Conservation (phyloP, 1,140 invertebrate species). For the Drosophila ambigua region DNA sequence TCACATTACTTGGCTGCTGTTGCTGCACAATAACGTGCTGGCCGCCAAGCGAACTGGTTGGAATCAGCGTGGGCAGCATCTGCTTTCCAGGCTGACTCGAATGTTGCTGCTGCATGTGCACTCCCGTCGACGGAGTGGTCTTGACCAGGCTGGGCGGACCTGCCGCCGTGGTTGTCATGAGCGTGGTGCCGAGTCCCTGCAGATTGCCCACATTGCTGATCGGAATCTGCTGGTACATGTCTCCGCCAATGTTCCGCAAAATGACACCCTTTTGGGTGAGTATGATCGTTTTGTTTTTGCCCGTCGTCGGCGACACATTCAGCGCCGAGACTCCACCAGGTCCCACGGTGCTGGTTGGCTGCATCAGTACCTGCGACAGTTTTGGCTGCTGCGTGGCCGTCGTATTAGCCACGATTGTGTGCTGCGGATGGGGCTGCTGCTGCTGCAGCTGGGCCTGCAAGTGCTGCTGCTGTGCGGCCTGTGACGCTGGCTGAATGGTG, state of each 20-base stretch:
- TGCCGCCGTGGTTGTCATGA: conserved; percentile 76
- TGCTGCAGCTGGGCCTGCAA: conserved; percentile 79
- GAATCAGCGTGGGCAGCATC: conserved; percentile 76
- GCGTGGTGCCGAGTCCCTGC: conserved; percentile 68
- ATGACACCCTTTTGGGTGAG: conserved; percentile 82
- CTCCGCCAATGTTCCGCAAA: conserved; percentile 78
- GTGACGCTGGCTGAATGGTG: conserved; percentile 81
- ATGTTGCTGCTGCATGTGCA: conserved; percentile 53
- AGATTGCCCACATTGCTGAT: conserved; percentile 77
- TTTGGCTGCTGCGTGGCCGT: conserved; percentile 81
- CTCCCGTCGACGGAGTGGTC: conserved; percentile 55
- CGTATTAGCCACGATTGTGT: conserved; percentile 80
- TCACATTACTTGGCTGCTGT: conserved; percentile 72
- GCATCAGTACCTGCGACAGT: conserved; percentile 76
- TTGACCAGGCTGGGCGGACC: conserved; percentile 80
- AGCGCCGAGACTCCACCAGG: conserved; percentile 48
- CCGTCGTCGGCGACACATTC: conserved; percentile 63
- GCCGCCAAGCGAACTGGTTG: conserved; percentile 68
- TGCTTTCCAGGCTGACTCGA: conserved; percentile 61
- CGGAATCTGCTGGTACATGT: conserved; percentile 83
- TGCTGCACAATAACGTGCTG: conserved; percentile 79
- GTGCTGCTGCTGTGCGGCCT: conserved; percentile 81
- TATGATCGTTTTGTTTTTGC: conserved; percentile 82
- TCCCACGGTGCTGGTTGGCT: conserved; percentile 52
- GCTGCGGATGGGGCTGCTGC: conserved; percentile 78